Evolutionary conservation across 2,113 vertebrate species (phyloP), one percentile per base, ranked within the genome.

Genomic region (Empidonax alnorum): DNA sequence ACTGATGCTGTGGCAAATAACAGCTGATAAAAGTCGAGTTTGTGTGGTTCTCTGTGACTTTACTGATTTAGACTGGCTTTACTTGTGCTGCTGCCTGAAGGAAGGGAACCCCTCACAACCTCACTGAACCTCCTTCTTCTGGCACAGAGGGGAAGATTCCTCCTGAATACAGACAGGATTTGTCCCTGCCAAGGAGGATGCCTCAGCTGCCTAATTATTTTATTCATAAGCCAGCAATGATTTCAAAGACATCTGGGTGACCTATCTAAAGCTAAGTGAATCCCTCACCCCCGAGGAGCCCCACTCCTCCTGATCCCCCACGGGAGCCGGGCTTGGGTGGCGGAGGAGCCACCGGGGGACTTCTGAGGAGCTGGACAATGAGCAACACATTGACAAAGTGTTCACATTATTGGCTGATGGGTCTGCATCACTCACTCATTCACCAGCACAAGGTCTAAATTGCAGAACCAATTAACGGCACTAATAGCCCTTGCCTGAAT

Each of bases 401-500:
- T 98, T 98, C 98, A 97, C 98, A 98, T 99, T 99, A 99, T 97
- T 97, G 98, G 98, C 97, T 98, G 98, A 98, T 98, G 97, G 98
- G 95, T 98, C 97, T 91, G 96, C 99, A 99, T 99, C 99, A 98
- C 98, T 99, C 99, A 99, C 98, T 99, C 99, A 99, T 99, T 99
- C 98, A 99, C 89, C 89, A 96, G 98, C 98, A 98, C 99, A 98
- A 99, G 99, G 99, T 99, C 99, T 99, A 99, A 99, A 99, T 99
- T 99, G 99, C 99, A 99, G 99, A 99, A 99, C 99, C 99, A 99
- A 99, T 99, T 99, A 99, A 99, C 99, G 98, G 98, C 98, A 98
- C 99, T 99, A 99, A 99, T 99, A 99, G 99, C 99, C 98, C 99
- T 99, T 98, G 99, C 99, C 99, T 98, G 99, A 98, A 99, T 99